Percentiles rank a stretch among this genome's conserved stretches.
Conservation (phyloP, 2,888 invertebrate genomes). For the Saturnia japonica region DNA sequence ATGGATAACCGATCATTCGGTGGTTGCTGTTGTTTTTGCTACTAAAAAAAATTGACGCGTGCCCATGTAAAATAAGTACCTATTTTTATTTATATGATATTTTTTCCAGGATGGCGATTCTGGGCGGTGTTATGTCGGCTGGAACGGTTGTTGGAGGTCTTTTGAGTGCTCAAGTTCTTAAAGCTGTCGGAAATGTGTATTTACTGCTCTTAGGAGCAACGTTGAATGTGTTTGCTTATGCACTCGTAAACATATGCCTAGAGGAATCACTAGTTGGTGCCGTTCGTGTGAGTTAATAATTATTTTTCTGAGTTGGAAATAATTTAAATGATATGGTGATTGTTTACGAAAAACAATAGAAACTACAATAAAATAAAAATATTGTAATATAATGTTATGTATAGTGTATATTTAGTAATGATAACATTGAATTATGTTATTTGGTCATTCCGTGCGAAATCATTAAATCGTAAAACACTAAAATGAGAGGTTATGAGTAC, state of each 20-base stretch:
- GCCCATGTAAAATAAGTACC: not conserved
- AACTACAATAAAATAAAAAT: too few species aligned
- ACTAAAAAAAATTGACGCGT: too few species aligned
- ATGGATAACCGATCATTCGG: too few species aligned
- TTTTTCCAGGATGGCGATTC: conserved; percentile 82
- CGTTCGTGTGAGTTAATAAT: conserved; percentile 48
- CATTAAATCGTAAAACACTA: too few species aligned
- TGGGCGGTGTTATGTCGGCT: conserved; percentile 82
- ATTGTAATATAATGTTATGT: too few species aligned
- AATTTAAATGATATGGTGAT: too few species aligned
- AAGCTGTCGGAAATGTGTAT: conserved; percentile 75
- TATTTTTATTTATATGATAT: conserved; percentile 3
- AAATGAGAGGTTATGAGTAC: too few species aligned
- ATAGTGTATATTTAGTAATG: too few species aligned
- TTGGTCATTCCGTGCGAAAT: too few species aligned
- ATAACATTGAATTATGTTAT: too few species aligned
- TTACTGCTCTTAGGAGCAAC: conserved; percentile 72
- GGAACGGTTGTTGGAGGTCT: conserved; percentile 85
- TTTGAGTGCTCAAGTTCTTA: conserved; percentile 82
- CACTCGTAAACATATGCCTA: conserved; percentile 72
- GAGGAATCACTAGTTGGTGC: conserved; percentile 77
- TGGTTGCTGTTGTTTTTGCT: too few species aligned
- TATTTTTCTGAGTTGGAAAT: not conserved
- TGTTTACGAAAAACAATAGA: too few species aligned
- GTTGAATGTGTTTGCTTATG: conserved; percentile 67